Percentiles rank a stretch among this genome's conserved stretches.
These are phyloP conservation scores for Lacerta agilis DNA, from an alignment of 2,797 vertebrate genomes.

Conservation along the genomic window DNA sequence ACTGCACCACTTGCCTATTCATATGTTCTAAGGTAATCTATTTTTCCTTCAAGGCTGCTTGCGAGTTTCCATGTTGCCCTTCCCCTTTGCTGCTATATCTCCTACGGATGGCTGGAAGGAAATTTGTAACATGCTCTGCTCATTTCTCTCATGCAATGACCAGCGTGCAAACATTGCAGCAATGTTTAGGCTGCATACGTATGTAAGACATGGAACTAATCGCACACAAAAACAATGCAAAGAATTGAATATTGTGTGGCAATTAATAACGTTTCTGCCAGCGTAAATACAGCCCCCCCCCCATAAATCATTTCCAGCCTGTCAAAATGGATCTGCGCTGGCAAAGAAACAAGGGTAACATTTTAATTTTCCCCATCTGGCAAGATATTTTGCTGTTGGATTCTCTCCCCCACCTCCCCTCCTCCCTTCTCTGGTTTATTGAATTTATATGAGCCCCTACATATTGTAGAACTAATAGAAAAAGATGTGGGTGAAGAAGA, in stretches of 20 bases:
- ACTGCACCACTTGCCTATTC: conserved; percentile 74
- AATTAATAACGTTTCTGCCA: conserved; percentile 78
- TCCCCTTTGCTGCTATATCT: conserved; percentile 63
- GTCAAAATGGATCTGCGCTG: conserved; percentile 83
- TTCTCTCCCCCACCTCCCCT: conserved; percentile 71
- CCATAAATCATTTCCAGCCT: conserved; percentile 82
- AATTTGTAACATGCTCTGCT: conserved; percentile 70
- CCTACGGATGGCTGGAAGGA: conserved; percentile 66
- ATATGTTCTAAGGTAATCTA: conserved; percentile 69
- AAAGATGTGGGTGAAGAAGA: conserved; percentile 56
- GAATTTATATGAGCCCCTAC: conserved; percentile 77
- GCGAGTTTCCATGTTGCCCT: conserved; percentile 61
- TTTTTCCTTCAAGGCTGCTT: conserved; percentile 64
- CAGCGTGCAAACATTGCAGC: conserved; percentile 69
- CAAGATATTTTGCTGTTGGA: conserved; percentile 79
- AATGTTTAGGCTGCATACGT: conserved; percentile 56
- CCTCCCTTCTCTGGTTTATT: conserved; percentile 71
- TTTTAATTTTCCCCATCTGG: conserved; percentile 85
- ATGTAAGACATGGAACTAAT: conserved; percentile 73
- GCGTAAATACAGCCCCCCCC: conserved; percentile 68
- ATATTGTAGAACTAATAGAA: conserved; percentile 69
- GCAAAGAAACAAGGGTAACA: conserved; percentile 81
- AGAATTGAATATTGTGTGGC: conserved; percentile 71
- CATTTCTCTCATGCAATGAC: conserved; percentile 74
- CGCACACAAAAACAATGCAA: conserved; percentile 77